These are phyloP conservation scores for Buceros bicornis DNA, from an alignment of 2,797 vertebrate species.

Conservation along the genomic window DNA sequence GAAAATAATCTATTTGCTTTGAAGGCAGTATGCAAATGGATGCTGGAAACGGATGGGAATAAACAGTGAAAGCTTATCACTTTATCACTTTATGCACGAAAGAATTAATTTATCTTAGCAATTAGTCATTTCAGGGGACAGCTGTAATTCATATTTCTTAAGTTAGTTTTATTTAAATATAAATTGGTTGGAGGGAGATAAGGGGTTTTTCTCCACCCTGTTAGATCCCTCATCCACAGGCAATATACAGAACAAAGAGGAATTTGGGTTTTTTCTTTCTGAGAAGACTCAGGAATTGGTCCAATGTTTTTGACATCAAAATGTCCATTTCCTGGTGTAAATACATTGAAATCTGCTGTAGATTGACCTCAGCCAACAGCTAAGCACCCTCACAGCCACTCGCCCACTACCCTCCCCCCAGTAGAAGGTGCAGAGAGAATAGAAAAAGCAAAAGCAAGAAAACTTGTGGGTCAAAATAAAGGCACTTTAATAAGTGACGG, in stretches of 20 bases:
- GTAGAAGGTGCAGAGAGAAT: not conserved
- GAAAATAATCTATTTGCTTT: constrained; percentile 42
- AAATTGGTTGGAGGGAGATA: constrained; percentile 30
- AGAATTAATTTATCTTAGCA: constrained; percentile 66
- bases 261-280: not conserved
- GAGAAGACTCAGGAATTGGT: not conserved
- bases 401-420: rapidly evolving
- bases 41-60: constrained; percentile 11
- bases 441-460: not conserved
- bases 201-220: not conserved
- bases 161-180: constrained; percentile 49
- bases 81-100: constrained; percentile 53
- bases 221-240: not conserved
- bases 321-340: not conserved
- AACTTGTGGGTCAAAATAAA: not conserved
- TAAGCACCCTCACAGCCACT: not conserved
- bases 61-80: constrained; percentile 38
- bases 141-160: not conserved
- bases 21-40: constrained; percentile 44
- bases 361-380: not conserved
- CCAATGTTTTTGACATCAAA: not conserved
- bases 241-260: not conserved
- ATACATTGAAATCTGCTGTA: not conserved
- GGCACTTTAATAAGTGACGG: not conserved
- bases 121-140: constrained; percentile 45